These are phyloP conservation scores for Rhombomys opimus DNA, from an alignment of 2,113 vertebrate species.

Conservation along the genomic window DNA sequence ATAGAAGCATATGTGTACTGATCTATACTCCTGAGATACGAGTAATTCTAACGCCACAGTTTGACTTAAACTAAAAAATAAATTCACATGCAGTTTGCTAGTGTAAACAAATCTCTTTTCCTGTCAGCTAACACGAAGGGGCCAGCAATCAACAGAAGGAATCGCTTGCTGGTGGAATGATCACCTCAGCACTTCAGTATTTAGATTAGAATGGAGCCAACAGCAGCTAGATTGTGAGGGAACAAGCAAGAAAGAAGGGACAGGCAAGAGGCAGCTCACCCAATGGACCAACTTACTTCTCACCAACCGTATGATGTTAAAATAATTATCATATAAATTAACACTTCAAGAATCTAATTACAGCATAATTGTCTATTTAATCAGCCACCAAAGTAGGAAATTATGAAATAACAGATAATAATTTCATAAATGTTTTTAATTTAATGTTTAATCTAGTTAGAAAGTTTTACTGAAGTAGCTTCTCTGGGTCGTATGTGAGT, in stretches of 20 bases:
- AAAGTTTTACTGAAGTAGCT: neutral
- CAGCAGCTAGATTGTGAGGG: neutral
- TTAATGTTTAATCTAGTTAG: neutral
- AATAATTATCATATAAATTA: constrained; percentile 50
- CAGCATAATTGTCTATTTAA: constrained; percentile 21
- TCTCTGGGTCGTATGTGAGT: neutral
- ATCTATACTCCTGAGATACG: neutral
- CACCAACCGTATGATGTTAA: neutral
- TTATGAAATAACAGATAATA: neutral
- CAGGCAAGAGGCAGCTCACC: neutral
- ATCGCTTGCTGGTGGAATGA: neutral
- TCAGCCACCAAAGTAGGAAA: neutral
- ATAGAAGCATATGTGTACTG: neutral
- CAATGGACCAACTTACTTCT: neutral
- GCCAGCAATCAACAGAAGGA: constrained; percentile 19
- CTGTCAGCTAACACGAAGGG: constrained; percentile 32
- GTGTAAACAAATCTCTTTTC: constrained; percentile 26
- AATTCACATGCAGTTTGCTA: neutral
- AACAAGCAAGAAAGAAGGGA: neutral
- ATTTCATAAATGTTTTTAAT: constrained; percentile 36
- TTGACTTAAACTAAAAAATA: neutral
- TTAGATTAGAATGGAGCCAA: constrained; percentile 54
- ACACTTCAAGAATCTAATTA: constrained; percentile 3
- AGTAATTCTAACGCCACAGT: constrained; percentile 17
- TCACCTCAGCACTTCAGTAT: neutral